Percentiles rank a stretch among this genome's conserved stretches.
Evolutionary conservation across 2,888 invertebrate genomes (phyloP).

Genomic region (Drosophila dives): DNA sequence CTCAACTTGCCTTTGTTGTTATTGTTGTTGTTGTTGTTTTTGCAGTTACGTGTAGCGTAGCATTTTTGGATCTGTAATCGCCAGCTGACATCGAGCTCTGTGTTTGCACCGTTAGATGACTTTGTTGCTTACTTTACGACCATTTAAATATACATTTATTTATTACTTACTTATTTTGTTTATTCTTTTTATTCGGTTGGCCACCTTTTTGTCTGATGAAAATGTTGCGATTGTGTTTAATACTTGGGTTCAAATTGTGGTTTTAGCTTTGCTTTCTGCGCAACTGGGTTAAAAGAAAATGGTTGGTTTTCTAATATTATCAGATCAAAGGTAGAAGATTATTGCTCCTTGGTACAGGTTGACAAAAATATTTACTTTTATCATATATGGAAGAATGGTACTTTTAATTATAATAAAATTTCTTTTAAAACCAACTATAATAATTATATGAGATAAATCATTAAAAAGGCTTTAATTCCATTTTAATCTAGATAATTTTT

Average conservation of each 20-base stretch:
- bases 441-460: not conserved
- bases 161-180: not conserved
- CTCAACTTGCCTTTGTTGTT: slow-evolving; percentile 3
- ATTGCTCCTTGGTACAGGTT: not conserved
- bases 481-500: not conserved
- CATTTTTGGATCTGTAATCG: slow-evolving; percentile 56
- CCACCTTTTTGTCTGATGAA: slow-evolving; percentile 48
- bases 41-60: slow-evolving; percentile 51
- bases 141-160: slow-evolving; percentile 12
- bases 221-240: slow-evolving; percentile 49
- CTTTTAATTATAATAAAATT: not conserved
- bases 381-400: not conserved
- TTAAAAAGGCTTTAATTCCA: not conserved
- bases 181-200: not conserved
- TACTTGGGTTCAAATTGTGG: not conserved
- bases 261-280: slow-evolving; percentile 40
- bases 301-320: not conserved
- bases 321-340: slow-evolving; percentile 11
- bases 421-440: too few relatives aligned
- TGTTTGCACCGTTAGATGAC: slow-evolving; percentile 56
- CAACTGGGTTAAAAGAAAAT: slow-evolving; percentile 47
- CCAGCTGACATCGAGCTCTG: slow-evolving; percentile 64
- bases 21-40: slow-evolving; percentile 3
- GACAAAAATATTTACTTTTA: not conserved
- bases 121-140: slow-evolving; percentile 29